phyloP scores from a whole-genome alignment of 2,888 invertebrate genomes.

The Stenolophus ochropezus region DNA sequence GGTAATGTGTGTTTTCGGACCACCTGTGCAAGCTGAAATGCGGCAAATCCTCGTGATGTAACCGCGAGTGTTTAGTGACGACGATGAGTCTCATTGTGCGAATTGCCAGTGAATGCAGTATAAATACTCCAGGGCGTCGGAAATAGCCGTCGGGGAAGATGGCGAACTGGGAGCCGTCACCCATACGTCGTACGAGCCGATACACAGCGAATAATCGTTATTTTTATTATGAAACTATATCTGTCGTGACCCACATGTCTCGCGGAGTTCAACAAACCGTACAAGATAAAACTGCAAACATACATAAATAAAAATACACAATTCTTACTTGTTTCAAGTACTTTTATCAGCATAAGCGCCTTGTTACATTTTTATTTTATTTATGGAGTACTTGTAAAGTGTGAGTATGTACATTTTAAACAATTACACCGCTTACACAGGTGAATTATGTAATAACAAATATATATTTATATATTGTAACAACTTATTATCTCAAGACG shows the following conservation, averaged over 20 bases:
- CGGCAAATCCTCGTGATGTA: neutral
- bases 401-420: neutral
- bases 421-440: neutral
- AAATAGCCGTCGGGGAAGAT: conserved; percentile 2
- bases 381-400: conserved; percentile 40
- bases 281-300: conserved; percentile 66
- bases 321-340: conserved; percentile 59
- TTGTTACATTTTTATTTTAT: conserved; percentile 49
- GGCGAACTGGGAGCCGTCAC: neutral
- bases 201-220: conserved; percentile 50
- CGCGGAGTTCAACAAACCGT: conserved; percentile 67
- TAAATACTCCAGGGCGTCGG: conserved; percentile 7
- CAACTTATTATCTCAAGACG: too few relatives aligned
- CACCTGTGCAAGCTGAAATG: too few relatives aligned
- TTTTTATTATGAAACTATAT: conserved; percentile 61
- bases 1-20: too few relatives aligned
- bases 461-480: neutral
- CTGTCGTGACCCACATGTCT: conserved; percentile 65
- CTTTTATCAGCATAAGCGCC: conserved; percentile 48
- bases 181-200: conserved; percentile 16
- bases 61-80: neutral
- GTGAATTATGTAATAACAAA: neutral
- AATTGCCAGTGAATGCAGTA: conserved; percentile 13
- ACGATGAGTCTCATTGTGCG: conserved; percentile 2
- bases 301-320: conserved; percentile 63